Evolutionary conservation across 2,113 vertebrate species (phyloP).

Genomic region (Vireo altiloquus): DNA sequence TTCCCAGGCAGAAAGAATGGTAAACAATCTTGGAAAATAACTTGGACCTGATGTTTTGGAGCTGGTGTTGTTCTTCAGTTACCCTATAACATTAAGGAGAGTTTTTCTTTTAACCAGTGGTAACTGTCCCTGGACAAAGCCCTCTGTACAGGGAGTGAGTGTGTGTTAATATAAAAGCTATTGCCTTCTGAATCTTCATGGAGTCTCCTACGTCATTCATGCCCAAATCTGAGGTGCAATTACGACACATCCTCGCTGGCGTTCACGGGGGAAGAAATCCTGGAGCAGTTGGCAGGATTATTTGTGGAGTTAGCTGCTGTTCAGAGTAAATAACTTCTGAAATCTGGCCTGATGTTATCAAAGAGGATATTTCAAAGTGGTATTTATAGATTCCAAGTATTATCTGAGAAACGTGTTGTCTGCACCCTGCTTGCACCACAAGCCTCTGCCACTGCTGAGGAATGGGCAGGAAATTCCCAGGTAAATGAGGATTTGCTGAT

Average conservation of each 20-base stretch:
- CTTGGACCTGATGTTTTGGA: too few relatives aligned
- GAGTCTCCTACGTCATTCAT: too few relatives aligned
- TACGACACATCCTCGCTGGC: accelerated
- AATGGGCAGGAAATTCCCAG: neutral
- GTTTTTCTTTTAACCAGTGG: too few relatives aligned
- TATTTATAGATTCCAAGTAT: neutral
- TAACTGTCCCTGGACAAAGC: too few relatives aligned
- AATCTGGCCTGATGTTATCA: slow-evolving; percentile 6
- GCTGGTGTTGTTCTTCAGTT: too few relatives aligned
- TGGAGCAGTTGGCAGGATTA: neutral
- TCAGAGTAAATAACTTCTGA: slow-evolving; percentile 25
- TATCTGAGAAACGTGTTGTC: neutral
- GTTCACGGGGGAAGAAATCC: neutral
- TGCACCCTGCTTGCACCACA: accelerated
- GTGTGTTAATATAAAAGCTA: too few relatives aligned
- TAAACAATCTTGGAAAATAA: too few relatives aligned
- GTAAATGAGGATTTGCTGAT: neutral
- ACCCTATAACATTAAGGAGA: too few relatives aligned
- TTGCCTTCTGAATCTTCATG: too few relatives aligned
- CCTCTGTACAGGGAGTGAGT: too few relatives aligned
- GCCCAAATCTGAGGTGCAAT: too few relatives aligned
- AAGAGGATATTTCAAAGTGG: neutral
- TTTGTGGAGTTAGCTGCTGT: neutral
- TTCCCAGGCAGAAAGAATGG: too few relatives aligned
- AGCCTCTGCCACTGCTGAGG: neutral